Percentiles rank a stretch among this genome's conserved stretches.
Conservation (phyloP, 2,797 vertebrate species). For the Saxicola maurus region DNA sequence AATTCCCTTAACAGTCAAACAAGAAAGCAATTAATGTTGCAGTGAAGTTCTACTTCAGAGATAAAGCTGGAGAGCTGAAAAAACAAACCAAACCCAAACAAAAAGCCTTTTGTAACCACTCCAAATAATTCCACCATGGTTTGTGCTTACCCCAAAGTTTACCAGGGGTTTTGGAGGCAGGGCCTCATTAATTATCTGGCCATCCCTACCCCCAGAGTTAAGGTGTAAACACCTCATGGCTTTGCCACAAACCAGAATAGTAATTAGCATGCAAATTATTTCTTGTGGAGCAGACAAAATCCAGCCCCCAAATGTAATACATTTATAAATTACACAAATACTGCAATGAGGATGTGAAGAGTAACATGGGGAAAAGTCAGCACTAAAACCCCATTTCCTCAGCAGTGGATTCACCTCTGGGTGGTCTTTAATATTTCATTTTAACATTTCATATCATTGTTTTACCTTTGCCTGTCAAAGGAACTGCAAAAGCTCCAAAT, state of each 20-base stretch:
- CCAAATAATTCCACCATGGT: not conserved
- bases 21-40: not conserved
- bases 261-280: not conserved
- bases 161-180: not conserved
- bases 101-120: not conserved
- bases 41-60: not conserved
- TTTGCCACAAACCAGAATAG: not conserved
- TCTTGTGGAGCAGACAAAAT: not conserved
- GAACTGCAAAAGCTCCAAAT: not conserved
- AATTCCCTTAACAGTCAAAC: not conserved
- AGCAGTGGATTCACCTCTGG: not conserved
- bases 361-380: fast-evolving
- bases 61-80: not conserved
- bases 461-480: not conserved
- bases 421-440: not conserved
- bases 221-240: not conserved
- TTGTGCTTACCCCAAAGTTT: not conserved
- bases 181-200: not conserved
- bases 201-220: not conserved
- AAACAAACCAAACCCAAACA: not conserved
- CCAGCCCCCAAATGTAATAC: not conserved
- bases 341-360: not conserved
- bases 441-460: not conserved
- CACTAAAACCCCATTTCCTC: not conserved
- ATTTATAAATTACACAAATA: not conserved